Conservation (phyloP, 2,888 invertebrate genomes). For the Quadriops clusia region DNA sequence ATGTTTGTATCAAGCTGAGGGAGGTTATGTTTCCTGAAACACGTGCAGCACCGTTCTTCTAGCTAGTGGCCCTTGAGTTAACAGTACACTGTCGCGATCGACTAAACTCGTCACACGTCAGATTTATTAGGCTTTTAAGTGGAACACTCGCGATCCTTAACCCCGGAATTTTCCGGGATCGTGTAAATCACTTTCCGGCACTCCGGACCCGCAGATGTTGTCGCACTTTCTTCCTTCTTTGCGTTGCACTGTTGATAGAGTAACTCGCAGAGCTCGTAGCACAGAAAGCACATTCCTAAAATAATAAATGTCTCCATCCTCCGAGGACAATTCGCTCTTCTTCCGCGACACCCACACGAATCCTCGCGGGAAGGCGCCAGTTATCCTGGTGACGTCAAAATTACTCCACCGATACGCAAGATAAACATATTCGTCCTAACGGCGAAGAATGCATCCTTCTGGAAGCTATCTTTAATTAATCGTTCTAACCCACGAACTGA, state of each 20-base stretch:
- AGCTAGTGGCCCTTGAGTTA: too few relatives aligned
- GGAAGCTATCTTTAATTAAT: too few relatives aligned
- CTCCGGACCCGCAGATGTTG: conserved; percentile 20
- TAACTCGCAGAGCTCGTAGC: conserved; percentile 55
- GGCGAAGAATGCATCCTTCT: background rate
- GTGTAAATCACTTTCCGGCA: conserved; percentile 28
- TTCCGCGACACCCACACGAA: background rate
- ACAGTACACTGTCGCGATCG: too few relatives aligned
- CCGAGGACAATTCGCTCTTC: conserved; percentile 13
- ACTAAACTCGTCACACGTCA: too few relatives aligned
- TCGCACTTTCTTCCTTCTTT: conserved; percentile 27
- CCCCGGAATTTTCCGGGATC: conserved; percentile 23
- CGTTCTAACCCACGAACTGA: conserved; percentile 1
- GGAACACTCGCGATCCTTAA: conserved; percentile 11
- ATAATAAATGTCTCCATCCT: conserved; percentile 55
- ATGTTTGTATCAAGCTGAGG: too few relatives aligned
- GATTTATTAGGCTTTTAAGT: conserved; percentile 11
- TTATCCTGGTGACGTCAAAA: background rate
- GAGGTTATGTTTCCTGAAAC: too few relatives aligned
- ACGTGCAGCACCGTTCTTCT: too few relatives aligned
- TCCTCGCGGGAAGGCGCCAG: background rate
- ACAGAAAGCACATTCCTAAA: conserved; percentile 53
- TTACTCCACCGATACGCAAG: background rate
- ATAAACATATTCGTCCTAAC: background rate
- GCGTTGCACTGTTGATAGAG: conserved; percentile 40